Evolutionary conservation across 2,888 invertebrate genomes (phyloP).

Genomic region (Bedellia somnulentella): DNA sequence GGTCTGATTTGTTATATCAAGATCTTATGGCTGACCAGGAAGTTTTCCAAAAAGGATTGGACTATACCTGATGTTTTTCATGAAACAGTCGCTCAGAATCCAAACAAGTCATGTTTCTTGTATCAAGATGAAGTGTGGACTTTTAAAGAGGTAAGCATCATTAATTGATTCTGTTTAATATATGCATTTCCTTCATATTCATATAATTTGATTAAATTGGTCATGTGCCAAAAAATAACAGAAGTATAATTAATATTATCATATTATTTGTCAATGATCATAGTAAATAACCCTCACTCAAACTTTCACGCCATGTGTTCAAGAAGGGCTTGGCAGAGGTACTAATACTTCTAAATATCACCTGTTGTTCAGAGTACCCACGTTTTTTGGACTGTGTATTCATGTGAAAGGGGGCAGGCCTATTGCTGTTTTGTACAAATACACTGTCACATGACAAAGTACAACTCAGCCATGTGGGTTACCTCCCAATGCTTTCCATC

Average conservation of each 20-base stretch:
- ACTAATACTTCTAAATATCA: too few species aligned
- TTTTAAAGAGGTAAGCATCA: conserved; percentile 69
- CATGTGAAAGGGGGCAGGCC: too few species aligned
- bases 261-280: neutral
- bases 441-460: too few species aligned
- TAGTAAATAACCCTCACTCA: too few species aligned
- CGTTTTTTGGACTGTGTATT: too few species aligned
- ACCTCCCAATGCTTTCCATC: too few species aligned
- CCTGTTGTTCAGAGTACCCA: too few species aligned
- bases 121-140: conserved; percentile 85
- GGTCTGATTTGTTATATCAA: conserved; percentile 68
- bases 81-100: conserved; percentile 72
- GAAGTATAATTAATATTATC: neutral
- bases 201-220: neutral
- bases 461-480: too few species aligned
- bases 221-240: neutral
- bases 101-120: conserved; percentile 81
- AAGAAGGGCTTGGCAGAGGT: too few species aligned
- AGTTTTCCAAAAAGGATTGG: conserved; percentile 67
- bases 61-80: conserved; percentile 81
- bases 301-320: too few species aligned
- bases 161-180: neutral
- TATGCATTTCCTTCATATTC: neutral
- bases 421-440: too few species aligned
- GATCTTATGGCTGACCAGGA: conserved; percentile 66